Base-by-base conservation (phyloP, 2,888 invertebrate genomes). In the Calameuta idolon region DNA sequence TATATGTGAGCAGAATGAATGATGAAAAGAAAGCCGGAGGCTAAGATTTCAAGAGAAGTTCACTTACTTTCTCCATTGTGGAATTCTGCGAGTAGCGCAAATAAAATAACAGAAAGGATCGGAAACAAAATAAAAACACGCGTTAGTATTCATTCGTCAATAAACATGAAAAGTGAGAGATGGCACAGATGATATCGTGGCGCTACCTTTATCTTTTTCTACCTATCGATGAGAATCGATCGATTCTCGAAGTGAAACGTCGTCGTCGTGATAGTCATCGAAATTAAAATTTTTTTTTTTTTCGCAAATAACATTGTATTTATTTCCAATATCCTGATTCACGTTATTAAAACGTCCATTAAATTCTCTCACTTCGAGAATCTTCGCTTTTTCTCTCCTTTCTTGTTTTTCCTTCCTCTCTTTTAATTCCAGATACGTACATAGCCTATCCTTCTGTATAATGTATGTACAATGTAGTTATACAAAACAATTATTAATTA, bases 51-150 rank as follows among this genome's bases (percentile, higher is more conserved):
- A 87, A 86, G 84, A 85, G 87, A 86, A 82, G 84, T 88, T 89
- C 90, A 95, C 96, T 97, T 95, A 98, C 98, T 97, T 98, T 93
- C 97, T 98, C 98, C 98, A 98, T 92, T 97, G 97, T 88, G 98
- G 95, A 93, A 97, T 98, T 94, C 98, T 98, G 94, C 91, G 88
- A 92, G 90, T 90, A 92, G 91, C 91, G 91, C 89, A 91, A 92
- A 92, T 90, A 91, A 91, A 91, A 92, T 91, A 91, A 90, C 90
- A 89, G 89, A 89, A 90, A 90, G 86, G 87, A 90, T 91, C 91
- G 91, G 91, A 89, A 91, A 91, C 91, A 91, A 91, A 91, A 91
- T 87, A 91, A 91, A 69, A 90, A 89, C 85, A 88, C 91, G 90
- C 91, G 90, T 91, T 91, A 91, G 91, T 91, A 79, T 78, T 82